Base-by-base conservation (phyloP, 1,140 invertebrate species). In the Platorchestia sp. region DNA sequence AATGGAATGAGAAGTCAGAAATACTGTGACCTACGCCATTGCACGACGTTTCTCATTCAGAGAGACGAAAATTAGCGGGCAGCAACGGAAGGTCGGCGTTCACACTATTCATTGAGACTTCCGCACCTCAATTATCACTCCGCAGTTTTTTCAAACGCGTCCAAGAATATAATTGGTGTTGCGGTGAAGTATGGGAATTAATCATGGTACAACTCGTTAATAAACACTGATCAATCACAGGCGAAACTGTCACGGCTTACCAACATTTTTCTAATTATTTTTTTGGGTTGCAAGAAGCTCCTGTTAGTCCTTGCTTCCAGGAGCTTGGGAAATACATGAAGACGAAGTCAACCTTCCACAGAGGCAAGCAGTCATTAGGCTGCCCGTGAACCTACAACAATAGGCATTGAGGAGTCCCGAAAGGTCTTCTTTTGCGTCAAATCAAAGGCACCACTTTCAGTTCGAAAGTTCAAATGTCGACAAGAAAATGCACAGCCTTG, bases 361-460 rank as follows among this genome's bases (percentile, higher is more conserved):
- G 59, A 75, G 59, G 59, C 59, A 75, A 75, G 59, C 59, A 75
- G 59, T 90, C 44, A 90, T 90, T 90, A 42, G 44, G 87, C 5
- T 44, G 45, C 45, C 91, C 43, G 45, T 93, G 91, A 93, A 93
- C 43, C 40, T 45, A 44, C 36, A 45, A 93, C 91, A 93, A 93
- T 93, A 45, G 91, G 43, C 91, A 93, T 45, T 44, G 91, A 45
- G 47, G 89, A 91, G 91, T 47, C 91, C 45, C 45, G 1, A 93
- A 93, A 93, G 91, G 43, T 93, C 91, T 93, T 47, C 43, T 44
- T 93, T 93, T 93, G 43, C 40, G 91, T 93, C 91, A 93, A 93
- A 45, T 93, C 91, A 45, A 47, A 47, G 91, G 44, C 91, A 45
- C 45, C 87, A 47, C 43, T 41, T 7, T 7, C 44, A 47, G 44